phyloP scores from a whole-genome alignment of 2,797 vertebrate species.

The Aphelocoma californica region DNA sequence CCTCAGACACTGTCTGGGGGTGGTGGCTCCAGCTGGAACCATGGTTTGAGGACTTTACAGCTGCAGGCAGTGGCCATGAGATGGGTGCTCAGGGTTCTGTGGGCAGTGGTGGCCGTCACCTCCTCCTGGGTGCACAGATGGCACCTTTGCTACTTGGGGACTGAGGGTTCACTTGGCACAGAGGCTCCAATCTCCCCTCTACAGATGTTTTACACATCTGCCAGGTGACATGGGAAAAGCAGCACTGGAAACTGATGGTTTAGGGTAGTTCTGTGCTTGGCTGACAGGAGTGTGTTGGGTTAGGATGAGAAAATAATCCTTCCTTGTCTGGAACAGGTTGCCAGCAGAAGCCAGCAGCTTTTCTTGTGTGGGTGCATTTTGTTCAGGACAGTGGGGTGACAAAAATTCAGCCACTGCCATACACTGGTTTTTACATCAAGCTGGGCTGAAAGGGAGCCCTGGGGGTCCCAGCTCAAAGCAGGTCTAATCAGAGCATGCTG shows the following conservation, averaged over 20 bases:
- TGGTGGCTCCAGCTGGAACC: background rate
- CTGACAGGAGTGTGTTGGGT: background rate
- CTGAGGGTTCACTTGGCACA: background rate
- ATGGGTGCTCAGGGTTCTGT: background rate
- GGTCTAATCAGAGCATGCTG: background rate
- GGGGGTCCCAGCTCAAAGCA: background rate
- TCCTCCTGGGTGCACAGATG: background rate
- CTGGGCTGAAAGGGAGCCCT: background rate
- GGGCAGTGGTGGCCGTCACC: background rate
- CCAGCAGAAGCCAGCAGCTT: background rate
- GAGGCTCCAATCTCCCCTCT: background rate
- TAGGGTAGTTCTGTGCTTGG: background rate
- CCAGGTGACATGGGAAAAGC: background rate
- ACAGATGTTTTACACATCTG: background rate
- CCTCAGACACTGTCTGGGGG: background rate
- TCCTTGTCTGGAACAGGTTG: background rate
- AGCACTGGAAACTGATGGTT: background rate
- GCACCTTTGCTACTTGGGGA: background rate
- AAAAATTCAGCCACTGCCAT: background rate
- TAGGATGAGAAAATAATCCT: background rate
- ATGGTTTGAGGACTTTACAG: background rate
- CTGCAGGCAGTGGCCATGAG: background rate
- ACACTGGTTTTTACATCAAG: background rate
- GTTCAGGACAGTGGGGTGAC: background rate
- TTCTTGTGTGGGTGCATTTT: background rate